phyloP scores from a whole-genome alignment of 1,140 invertebrate species.

The Dryas iulia region DNA sequence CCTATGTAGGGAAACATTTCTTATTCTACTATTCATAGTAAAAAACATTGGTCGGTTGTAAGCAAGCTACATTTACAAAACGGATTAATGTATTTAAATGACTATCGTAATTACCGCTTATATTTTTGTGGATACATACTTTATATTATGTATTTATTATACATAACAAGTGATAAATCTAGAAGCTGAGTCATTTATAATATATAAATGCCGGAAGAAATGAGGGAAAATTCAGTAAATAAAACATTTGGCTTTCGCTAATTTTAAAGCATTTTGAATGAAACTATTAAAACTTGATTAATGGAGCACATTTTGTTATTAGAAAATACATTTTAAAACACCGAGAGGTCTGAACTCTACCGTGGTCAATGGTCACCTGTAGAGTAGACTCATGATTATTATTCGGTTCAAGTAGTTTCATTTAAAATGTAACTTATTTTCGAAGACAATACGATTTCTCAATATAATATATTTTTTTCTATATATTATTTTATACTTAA shows the following conservation, averaged over 20 bases:
- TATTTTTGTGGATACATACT: not conserved
- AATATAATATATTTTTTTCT: not conserved
- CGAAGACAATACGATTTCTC: not conserved
- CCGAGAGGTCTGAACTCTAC: too few relatives aligned
- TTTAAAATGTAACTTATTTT: too few relatives aligned
- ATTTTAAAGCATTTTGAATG: too few relatives aligned
- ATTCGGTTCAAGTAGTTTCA: too few relatives aligned
- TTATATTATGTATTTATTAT: not conserved
- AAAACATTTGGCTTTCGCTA: too few relatives aligned
- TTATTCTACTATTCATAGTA: not conserved
- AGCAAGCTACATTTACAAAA: constrained; percentile 25
- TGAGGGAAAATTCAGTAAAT: not conserved
- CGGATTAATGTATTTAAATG: not conserved
- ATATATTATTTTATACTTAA: not conserved
- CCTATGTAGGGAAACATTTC: not conserved
- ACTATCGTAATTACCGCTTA: not conserved
- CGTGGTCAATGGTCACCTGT: too few relatives aligned
- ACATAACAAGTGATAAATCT: not conserved
- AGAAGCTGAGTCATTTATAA: not conserved
- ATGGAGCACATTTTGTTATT: too few relatives aligned
- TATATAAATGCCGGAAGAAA: not conserved
- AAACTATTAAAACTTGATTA: too few relatives aligned
- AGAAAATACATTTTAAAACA: too few relatives aligned
- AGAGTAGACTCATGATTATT: too few relatives aligned
- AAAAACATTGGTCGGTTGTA: constrained; percentile 34